phyloP scores from a whole-genome alignment of 2,888 invertebrate species.

The Monoplex corrugatus region DNA sequence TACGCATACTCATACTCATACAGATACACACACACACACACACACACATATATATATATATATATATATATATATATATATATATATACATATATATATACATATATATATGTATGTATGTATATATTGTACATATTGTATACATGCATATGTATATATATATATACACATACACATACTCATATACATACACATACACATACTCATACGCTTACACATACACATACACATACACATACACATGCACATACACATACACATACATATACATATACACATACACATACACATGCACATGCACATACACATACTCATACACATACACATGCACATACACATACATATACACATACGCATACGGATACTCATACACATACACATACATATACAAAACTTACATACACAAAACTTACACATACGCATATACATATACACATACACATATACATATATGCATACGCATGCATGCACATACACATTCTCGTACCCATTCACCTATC shows the following conservation, averaged over 20 bases:
- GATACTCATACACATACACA: background rate
- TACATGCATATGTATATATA: constrained; percentile 5
- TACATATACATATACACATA: constrained; percentile 22
- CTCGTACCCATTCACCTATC: too few species aligned
- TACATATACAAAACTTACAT: background rate
- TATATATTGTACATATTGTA: too few species aligned
- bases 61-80: background rate
- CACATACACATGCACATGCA: background rate
- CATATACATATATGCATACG: background rate
- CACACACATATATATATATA: background rate
- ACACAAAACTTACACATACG: too few species aligned
- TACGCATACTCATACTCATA: constrained; percentile 7
- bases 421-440: background rate
- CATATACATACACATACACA: background rate
- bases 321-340: constrained; percentile 25
- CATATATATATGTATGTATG: background rate
- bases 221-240: background rate
- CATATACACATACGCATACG: background rate
- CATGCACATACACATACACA: background rate
- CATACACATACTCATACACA: constrained; percentile 22
- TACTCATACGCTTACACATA: background rate
- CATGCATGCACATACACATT: too few species aligned
- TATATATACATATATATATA: background rate
- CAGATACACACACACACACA: background rate
- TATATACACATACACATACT: background rate